Evolutionary conservation across 1,140 invertebrate species (phyloP), one percentile per base, ranked within the genome.

Genomic region (Riptortus pedestris): DNA sequence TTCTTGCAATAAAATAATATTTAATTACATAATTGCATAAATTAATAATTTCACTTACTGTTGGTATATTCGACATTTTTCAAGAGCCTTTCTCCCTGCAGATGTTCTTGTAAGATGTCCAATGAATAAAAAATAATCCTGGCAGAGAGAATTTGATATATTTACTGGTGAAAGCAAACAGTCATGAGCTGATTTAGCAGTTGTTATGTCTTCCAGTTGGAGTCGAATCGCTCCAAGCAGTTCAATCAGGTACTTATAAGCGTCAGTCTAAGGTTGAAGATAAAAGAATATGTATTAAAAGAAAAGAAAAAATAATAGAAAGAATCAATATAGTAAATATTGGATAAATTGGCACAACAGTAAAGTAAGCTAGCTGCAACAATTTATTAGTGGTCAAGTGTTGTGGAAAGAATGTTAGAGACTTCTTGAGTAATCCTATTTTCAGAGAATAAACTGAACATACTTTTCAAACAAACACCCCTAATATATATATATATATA

Each of bases 121-220:
- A 58, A 97, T 83, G 70, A 95, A 90, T 1, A 97, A 77, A 73
- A 97, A 98, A 77, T 97, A 97, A 74, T 88, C 87, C 73, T 95
- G 91, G 73, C 89, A 90, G 72, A 92, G 86, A 4, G 91, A 93
- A 67, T 85, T 90, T 58, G 83, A 81, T 78, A 97, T 84, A 72
- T 90, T 87, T 65, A 86, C 83, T 0, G 92, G 91, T 74, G 90
- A 93, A 66, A 97, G 88, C 0, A 94, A 75, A 68, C 89, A 90
- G 72, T 95, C 90, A 70, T 92, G 87, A 0, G 88, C 86, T 64
- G 86, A 85, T 69, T 82, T 81, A 16, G 86, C 80, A 11, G 79
- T 82, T 27, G 81, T 80, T 29, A 95, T 86, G 20, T 86, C 81
- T 28, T 81, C 76, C 29, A 96, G 78, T 72, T 92, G 86, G 1